phyloP scores from a whole-genome alignment of 2,113 vertebrate species.

The Onychostoma macrolepis region DNA sequence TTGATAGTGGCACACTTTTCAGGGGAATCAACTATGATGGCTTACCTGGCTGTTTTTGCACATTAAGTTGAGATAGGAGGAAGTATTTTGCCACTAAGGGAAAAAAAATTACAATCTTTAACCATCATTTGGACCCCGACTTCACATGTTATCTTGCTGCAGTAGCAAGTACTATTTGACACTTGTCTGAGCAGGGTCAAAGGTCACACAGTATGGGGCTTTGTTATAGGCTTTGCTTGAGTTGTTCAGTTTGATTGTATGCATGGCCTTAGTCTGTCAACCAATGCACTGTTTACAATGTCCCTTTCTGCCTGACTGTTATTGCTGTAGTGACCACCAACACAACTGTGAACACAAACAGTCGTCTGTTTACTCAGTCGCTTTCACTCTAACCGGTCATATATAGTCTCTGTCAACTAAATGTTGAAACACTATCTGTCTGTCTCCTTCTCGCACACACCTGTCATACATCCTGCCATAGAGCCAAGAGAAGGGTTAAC shows the following conservation, averaged over 20 bases:
- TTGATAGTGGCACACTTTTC: neutral
- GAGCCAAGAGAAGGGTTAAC: constrained; percentile 39
- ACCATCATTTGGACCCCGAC: neutral
- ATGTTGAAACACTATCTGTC: constrained; percentile 1
- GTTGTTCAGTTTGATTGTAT: constrained; percentile 55
- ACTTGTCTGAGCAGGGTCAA: constrained; percentile 28
- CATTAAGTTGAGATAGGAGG: neutral
- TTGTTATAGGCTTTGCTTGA: constrained; percentile 62
- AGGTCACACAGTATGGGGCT: constrained; percentile 59
- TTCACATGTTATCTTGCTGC: constrained; percentile 26
- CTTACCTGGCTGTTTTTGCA: neutral
- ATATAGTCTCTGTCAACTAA: neutral
- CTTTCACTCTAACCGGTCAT: constrained; percentile 25
- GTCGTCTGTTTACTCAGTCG: constrained; percentile 39
- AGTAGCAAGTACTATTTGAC: neutral
- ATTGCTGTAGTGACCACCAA: constrained; percentile 32
- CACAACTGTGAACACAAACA: constrained; percentile 38
- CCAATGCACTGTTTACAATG: constrained; percentile 37
- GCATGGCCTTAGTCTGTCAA: constrained; percentile 51
- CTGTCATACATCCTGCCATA: constrained; percentile 40
- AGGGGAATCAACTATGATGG: neutral
- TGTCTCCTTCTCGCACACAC: constrained; percentile 25
- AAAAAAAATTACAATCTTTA: neutral
- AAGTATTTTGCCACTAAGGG: neutral
- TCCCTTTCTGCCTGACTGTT: constrained; percentile 23